Evolutionary conservation across 2,113 vertebrate genomes (phyloP).

Genomic region (Seriola quinqueradiata): DNA sequence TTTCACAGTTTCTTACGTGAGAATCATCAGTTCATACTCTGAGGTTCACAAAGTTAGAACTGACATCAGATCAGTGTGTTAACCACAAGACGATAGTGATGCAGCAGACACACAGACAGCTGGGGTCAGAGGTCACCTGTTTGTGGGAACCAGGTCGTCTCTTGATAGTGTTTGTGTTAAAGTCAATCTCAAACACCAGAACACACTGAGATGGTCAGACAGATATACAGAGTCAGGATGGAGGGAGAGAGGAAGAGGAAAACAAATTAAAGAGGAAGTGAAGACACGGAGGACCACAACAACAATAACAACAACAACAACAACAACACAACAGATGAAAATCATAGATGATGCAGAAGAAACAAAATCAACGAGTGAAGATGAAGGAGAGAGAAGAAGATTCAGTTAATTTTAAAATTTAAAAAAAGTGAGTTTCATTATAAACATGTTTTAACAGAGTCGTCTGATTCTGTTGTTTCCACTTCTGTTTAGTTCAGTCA

Average conservation of each 20-base stretch:
- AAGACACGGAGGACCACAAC: background rate
- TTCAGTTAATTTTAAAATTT: background rate
- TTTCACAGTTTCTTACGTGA: too few species aligned
- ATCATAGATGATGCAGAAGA: background rate
- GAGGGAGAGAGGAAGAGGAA: conserved; percentile 42
- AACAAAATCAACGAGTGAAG: background rate
- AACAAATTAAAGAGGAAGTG: conserved; percentile 46
- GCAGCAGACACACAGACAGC: too few species aligned
- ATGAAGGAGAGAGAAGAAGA: conserved; percentile 13
- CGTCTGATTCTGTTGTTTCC: too few species aligned
- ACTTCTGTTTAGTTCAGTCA: too few species aligned
- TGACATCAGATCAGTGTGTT: too few species aligned
- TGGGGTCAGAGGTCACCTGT: conserved; percentile 77
- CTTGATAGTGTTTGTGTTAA: conserved; percentile 87
- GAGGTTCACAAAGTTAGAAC: too few species aligned
- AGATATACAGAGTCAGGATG: background rate
- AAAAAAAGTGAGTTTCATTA: background rate
- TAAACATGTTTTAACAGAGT: too few species aligned
- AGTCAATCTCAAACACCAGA: conserved; percentile 88
- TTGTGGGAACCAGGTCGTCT: conserved; percentile 84
- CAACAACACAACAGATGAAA: background rate
- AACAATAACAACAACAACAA: background rate
- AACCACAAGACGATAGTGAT: too few species aligned
- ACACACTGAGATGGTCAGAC: conserved; percentile 82
- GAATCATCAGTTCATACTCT: too few species aligned